Percentiles rank a stretch among this genome's conserved stretches.
phyloP scores from a whole-genome alignment of 2,888 invertebrate species.

The Agrotis exclamationis region DNA sequence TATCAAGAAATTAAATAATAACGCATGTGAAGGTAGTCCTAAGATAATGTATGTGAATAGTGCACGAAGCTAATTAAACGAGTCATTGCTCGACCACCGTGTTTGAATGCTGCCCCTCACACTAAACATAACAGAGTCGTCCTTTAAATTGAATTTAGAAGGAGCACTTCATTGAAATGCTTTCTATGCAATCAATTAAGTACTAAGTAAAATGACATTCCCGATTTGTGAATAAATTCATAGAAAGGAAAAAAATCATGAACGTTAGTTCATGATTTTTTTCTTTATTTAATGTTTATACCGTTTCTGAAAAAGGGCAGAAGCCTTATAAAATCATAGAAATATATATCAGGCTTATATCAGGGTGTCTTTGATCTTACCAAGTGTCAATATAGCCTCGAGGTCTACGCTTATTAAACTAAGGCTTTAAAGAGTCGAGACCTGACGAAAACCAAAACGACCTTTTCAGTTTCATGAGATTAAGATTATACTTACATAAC shows the following conservation, averaged over 20 bases:
- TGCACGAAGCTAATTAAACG: too few relatives aligned
- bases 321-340: background rate
- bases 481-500: too few relatives aligned
- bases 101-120: too few relatives aligned
- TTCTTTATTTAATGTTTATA: constrained; percentile 1
- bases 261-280: background rate
- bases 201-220: background rate
- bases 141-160: background rate
- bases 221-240: constrained; percentile 3
- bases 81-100: too few relatives aligned
- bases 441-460: background rate
- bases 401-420: background rate
- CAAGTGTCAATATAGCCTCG: background rate
- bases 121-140: too few relatives aligned
- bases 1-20: too few relatives aligned
- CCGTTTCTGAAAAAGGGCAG: constrained; percentile 1
- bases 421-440: constrained; percentile 6
- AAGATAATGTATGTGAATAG: too few relatives aligned
- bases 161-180: background rate
- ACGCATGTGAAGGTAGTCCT: too few relatives aligned
- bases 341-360: constrained; percentile 2
- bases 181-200: background rate
- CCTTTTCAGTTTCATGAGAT: background rate
- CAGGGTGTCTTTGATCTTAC: background rate
- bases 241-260: too few relatives aligned